These are phyloP conservation scores for Lasioglossum pauxillum DNA, from an alignment of 2,888 invertebrate species.

Conservation along the genomic window DNA sequence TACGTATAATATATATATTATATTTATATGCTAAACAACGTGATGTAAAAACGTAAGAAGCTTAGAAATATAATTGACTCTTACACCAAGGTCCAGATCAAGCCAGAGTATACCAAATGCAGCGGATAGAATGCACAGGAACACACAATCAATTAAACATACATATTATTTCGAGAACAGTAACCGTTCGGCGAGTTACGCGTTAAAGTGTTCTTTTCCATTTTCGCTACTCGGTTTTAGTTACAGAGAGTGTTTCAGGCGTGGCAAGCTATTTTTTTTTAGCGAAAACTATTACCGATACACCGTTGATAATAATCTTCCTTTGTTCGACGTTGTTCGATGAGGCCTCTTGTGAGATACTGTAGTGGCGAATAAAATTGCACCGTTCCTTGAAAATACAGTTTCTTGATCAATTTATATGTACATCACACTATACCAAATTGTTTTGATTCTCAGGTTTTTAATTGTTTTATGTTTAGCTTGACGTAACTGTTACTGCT, in stretches of 20 bases:
- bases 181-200: conserved; percentile 61
- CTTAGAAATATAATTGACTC: conserved; percentile 84
- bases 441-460: neutral
- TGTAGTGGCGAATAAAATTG: neutral
- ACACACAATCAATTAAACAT: conserved; percentile 83
- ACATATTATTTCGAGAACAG: conserved; percentile 74
- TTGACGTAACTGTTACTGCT: neutral
- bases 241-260: conserved; percentile 12
- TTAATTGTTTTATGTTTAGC: neutral
- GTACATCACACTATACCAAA: neutral
- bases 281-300: conserved; percentile 11
- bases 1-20: conserved; percentile 13
- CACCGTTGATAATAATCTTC: conserved; percentile 1
- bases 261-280: neutral
- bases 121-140: conserved; percentile 84
- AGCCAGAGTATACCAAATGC: conserved; percentile 85
- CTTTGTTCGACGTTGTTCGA: conserved; percentile 16
- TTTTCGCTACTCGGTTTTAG: neutral
- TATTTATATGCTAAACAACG: conserved; percentile 54
- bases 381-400: conserved; percentile 2
- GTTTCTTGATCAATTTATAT: neutral
- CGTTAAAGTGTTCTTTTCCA: conserved; percentile 36
- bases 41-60: conserved; percentile 79
- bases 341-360: neutral
- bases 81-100: conserved; percentile 85